These are phyloP conservation scores for Stenoptilia bipunctidactyla DNA, from an alignment of 2,888 invertebrate species.

Conservation along the genomic window DNA sequence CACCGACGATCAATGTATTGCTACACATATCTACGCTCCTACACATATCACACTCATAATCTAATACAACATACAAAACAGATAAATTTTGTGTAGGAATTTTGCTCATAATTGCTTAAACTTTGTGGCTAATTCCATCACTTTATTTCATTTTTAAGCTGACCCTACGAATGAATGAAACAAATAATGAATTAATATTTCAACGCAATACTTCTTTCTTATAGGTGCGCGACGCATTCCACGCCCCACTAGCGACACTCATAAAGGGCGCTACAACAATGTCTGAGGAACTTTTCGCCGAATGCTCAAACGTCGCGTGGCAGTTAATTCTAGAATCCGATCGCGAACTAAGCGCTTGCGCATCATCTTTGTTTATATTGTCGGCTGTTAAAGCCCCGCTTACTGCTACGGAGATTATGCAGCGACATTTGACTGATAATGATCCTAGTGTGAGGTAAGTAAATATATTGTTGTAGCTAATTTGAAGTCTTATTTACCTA, in stretches of 20 bases:
- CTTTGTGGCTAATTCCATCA: too few species aligned
- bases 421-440: constrained; percentile 85
- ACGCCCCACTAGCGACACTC: constrained; percentile 87
- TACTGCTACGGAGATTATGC: constrained; percentile 91
- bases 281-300: constrained; percentile 87
- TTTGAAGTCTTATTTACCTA: too few species aligned
- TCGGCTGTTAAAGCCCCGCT: constrained; percentile 93
- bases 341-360: constrained; percentile 85
- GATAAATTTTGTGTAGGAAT: too few species aligned
- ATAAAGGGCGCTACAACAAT: constrained; percentile 93
- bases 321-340: constrained; percentile 94
- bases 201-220: constrained; percentile 3
- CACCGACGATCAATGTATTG: too few species aligned
- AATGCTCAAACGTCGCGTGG: constrained; percentile 95
- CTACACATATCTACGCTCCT: too few species aligned
- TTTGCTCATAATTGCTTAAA: too few species aligned
- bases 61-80: too few species aligned
- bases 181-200: too few species aligned
- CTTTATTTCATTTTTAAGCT: too few species aligned
- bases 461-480: too few species aligned
- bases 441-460: constrained; percentile 85
- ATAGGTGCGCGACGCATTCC: constrained; percentile 90
- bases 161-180: too few species aligned
- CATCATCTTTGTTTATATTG: constrained; percentile 92
- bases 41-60: too few species aligned